Percentiles rank a stretch among this genome's conserved stretches.
These are phyloP conservation scores for Ectobius pallidus DNA, from an alignment of 2,888 invertebrate species.

Conservation along the genomic window DNA sequence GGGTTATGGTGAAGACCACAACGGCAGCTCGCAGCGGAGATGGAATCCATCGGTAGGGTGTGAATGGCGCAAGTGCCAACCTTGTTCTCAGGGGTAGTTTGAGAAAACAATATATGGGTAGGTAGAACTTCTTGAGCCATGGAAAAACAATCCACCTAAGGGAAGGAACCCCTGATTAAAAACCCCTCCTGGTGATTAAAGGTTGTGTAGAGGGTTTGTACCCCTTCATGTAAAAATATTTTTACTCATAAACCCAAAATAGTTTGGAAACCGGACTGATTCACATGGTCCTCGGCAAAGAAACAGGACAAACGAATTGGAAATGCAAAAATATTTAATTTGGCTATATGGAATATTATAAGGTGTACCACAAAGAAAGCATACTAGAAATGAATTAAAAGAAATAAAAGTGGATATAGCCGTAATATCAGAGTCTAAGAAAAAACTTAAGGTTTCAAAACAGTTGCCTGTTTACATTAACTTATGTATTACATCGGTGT, in stretches of 20 bases:
- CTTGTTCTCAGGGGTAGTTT: too few relatives aligned
- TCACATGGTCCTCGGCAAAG: neutral
- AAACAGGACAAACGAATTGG: neutral
- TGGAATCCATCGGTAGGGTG: too few relatives aligned
- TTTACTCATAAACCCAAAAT: neutral
- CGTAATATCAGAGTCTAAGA: too few relatives aligned
- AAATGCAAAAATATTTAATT: neutral
- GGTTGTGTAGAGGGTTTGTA: neutral
- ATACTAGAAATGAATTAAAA: neutral
- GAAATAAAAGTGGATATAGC: neutral
- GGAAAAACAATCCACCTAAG: neutral
- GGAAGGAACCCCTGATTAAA: neutral
- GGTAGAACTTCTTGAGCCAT: neutral
- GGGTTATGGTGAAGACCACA: too few relatives aligned
- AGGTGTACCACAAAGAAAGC: neutral
- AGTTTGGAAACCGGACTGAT: neutral
- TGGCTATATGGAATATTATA: neutral
- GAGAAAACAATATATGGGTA: neutral
- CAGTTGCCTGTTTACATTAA: neutral
- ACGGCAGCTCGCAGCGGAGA: too few relatives aligned
- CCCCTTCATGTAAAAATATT: neutral
- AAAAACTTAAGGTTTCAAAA: too few relatives aligned
- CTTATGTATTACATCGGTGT: too few relatives aligned
- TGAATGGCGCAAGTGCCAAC: too few relatives aligned
- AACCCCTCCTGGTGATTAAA: neutral